Evolutionary conservation across 2,113 vertebrate genomes (phyloP), one percentile per base, ranked within the genome.

Genomic region (Vicugna pacos): DNA sequence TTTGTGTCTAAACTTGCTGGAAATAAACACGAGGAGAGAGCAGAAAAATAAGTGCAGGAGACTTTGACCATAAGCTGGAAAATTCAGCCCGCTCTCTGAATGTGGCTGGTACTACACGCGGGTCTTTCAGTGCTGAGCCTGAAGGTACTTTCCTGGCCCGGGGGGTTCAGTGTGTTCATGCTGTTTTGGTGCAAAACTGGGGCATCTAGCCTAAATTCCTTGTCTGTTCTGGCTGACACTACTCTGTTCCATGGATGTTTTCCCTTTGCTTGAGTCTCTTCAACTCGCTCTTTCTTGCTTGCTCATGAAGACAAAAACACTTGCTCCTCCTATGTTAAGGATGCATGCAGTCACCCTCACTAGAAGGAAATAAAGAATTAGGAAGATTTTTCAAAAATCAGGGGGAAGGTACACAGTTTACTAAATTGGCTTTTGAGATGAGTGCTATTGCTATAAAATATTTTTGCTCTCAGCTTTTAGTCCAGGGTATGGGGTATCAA

Each of bases 1-100:
- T 38, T 96, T 75, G 80, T 95, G 54, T 89, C 32, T 76, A 94
- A 62, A 24, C 50, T 94, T 84, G 10, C 6, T 91, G n/a, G 75
- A 95, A 96, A 79, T 75, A 76, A 79, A 35, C 42, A 19, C 4
- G 67, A 64, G 16, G 42, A 76, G 38, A 95, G 10, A 92, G 11
- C 26, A 69, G 28, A 30, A 48, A 1, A 65, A 42, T n/a, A 91
- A 81, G 85, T 16, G 32, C 26, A 75, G 14, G 72, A 84, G 24
- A 15, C 56, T 94, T 95, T 65, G 42, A 67, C 81, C 81, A 35
- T 24, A 84, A 84, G 60, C 32, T 83, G 76, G n/a, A 83, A 86
- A 73, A 20, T 69, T 65, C 38, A 93, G 15, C 80, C 3, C 11
- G 0, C 35, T 89, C 76, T 69, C 20, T 75, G 65, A 72, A 19